phyloP scores from a whole-genome alignment of 2,888 invertebrate species.

The Volucella inflata region DNA sequence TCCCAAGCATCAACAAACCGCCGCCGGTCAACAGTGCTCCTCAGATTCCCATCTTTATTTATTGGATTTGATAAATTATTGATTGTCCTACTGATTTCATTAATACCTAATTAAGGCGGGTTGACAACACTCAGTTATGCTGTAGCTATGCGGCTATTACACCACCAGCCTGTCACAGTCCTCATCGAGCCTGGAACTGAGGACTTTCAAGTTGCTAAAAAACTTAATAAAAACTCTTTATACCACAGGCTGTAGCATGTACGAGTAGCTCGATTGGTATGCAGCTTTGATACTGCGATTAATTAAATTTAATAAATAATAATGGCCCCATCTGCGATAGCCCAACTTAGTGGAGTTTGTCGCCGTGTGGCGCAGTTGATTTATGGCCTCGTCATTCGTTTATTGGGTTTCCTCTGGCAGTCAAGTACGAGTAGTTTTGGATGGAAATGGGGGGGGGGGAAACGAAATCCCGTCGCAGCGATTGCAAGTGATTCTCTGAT shows the following conservation, averaged over 20 bases:
- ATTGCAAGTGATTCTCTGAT: conserved; percentile 57
- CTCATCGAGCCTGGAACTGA: conserved; percentile 47
- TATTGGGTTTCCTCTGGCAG: conserved; percentile 60
- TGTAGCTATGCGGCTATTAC: conserved; percentile 75
- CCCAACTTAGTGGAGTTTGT: conserved; percentile 50
- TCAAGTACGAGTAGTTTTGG: not conserved
- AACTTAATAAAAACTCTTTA: no score
- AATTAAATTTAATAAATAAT: conserved; percentile 76
- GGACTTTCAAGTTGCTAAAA: conserved; percentile 32
- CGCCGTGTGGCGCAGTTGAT: conserved; percentile 49
- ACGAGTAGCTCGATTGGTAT: conserved; percentile 61
- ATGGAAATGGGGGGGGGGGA: not conserved
- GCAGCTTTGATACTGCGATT: conserved; percentile 71
- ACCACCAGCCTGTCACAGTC: conserved; percentile 67
- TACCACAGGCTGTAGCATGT: no score
- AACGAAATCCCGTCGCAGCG: conserved; percentile 19
- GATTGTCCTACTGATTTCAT: conserved; percentile 75
- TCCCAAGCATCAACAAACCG: conserved; percentile 9
- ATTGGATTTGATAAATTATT: conserved; percentile 76
- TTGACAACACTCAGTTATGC: conserved; percentile 74
- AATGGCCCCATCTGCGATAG: conserved; percentile 71
- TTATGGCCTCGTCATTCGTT: conserved; percentile 69
- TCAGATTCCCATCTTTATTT: conserved; percentile 72
- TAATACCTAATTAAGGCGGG: conserved; percentile 76
- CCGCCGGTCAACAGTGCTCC: conserved; percentile 22